A percentile compares a stretch with the other conserved stretches of the same genome.
These are phyloP conservation scores for Allobates femoralis DNA, from an alignment of 2,797 vertebrate genomes.

Conservation along the genomic window DNA sequence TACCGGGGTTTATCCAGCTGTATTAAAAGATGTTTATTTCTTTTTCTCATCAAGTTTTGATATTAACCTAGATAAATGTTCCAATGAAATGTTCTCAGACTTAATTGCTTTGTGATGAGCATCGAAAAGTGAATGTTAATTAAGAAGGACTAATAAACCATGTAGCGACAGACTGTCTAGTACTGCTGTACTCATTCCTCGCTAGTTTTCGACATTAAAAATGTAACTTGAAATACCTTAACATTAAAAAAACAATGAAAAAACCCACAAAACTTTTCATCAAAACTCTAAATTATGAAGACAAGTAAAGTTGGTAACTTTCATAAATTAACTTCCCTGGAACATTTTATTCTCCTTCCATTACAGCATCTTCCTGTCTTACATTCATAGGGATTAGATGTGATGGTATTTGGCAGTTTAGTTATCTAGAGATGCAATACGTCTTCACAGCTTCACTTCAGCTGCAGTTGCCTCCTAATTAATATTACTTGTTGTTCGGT, in stretches of 20 bases:
- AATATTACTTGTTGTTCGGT: conserved; percentile 17
- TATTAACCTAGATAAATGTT: conserved; percentile 14
- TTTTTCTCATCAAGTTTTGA: not conserved
- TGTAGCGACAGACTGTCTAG: not conserved
- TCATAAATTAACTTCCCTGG: not conserved
- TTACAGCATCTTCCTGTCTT: not conserved
- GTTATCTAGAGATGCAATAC: conserved; percentile 13
- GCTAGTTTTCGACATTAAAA: not conserved
- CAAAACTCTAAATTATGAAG: not conserved
- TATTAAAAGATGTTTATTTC: not conserved
- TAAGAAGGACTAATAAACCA: conserved; percentile 13
- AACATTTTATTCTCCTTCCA: not conserved
- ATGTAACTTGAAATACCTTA: not conserved
- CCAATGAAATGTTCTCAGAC: conserved; percentile 18
- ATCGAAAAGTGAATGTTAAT: conserved; percentile 1
- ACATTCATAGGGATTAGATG: conserved; percentile 9
- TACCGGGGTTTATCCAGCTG: not conserved
- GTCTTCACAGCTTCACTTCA: conserved; percentile 24
- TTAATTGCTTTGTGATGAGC: conserved; percentile 28
- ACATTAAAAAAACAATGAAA: not conserved
- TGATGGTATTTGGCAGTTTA: conserved; percentile 19
- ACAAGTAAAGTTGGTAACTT: conserved; percentile 1
- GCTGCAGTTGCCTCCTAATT: conserved; percentile 18
- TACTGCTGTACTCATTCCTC: not conserved
- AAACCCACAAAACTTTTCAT: not conserved